These are phyloP conservation scores for Ciconia boyciana DNA, from an alignment of 2,113 vertebrate genomes.

Conservation along the genomic window DNA sequence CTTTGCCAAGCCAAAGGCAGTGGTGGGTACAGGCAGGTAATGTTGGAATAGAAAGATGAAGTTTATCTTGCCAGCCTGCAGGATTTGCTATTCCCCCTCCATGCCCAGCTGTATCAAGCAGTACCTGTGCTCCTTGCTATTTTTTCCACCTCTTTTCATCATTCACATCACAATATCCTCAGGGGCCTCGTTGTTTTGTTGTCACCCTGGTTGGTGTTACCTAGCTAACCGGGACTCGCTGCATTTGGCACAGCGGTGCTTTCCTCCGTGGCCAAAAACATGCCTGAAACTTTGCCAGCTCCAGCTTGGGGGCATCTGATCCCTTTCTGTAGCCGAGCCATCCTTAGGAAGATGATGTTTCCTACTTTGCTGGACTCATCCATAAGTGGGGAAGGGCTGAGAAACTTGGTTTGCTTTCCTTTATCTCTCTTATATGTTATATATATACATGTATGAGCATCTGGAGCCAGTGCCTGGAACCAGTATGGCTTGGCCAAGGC, in stretches of 20 bases:
- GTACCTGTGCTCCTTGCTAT: neutral
- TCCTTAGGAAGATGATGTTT: neutral
- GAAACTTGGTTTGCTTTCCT: neutral
- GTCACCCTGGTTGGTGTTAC: neutral
- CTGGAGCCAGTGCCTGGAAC: neutral
- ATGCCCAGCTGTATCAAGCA: neutral
- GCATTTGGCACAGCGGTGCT: rapidly evolving
- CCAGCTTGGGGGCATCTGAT: neutral
- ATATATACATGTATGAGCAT: rapidly evolving
- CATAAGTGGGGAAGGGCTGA: neutral
- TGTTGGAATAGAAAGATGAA: rapidly evolving
- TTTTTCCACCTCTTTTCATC: neutral
- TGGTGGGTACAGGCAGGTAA: neutral
- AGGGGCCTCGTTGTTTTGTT: neutral
- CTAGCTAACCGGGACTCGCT: rapidly evolving
- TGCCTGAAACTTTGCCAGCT: neutral
- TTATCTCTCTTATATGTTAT: rapidly evolving
- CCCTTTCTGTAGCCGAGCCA: neutral
- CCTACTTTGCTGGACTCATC: neutral
- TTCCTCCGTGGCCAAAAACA: neutral
- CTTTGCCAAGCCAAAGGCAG: neutral
- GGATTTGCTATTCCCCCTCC: neutral
- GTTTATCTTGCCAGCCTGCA: neutral
- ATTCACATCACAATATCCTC: neutral
- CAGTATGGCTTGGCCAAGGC: neutral